Evolutionary conservation across 2,888 invertebrate species (phyloP), one percentile per base, ranked within the genome.

Genomic region (Rhingia rostrata): DNA sequence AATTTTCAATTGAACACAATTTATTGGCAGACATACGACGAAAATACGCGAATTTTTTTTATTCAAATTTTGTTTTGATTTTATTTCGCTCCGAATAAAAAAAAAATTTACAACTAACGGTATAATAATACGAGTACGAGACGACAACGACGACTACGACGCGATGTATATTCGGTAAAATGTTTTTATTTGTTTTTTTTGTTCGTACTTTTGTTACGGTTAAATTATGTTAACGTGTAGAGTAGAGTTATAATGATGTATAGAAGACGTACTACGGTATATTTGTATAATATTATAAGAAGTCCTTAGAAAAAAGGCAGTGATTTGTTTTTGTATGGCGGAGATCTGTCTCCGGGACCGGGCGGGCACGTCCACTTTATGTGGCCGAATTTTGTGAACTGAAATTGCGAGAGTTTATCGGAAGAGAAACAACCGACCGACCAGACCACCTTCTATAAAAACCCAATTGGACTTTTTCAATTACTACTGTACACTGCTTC

Each of bases 301-400:
- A 82, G 74, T 84, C 80, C 84, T 84, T 84, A 84, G 75, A 79
- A 84, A 84, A 74, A 75, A 84, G 84, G 84, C 84, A 84, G 84
- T 84, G 84, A 84, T 84, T 80, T 80, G 78, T 84, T 73, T 67
- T 80, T 74, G 51, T 45, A 53, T 73, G 33, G 69, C 80, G 70
- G 84, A 79, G 80, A 66, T 69, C 33, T 81, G 80, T 63, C 81
- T 86, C 87, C 87, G 83, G 84, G 64, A 86, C 86, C 84, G 82
- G 80, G 78, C 83, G 80, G 43, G 67, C 77, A 86, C 86, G 86
- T 86, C 84, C 83, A 81, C 82, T 73, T 37, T 10, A 64, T 69
- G 81, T 77, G 87, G 82, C 85, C 82, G 86, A 86, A 82, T 86
- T 86, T 79, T 79, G 74, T 86, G 81, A 86, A 87, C 87, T 87